Conservation (phyloP, 2,888 invertebrate species). For the Scaptomyza tumidula region DNA sequence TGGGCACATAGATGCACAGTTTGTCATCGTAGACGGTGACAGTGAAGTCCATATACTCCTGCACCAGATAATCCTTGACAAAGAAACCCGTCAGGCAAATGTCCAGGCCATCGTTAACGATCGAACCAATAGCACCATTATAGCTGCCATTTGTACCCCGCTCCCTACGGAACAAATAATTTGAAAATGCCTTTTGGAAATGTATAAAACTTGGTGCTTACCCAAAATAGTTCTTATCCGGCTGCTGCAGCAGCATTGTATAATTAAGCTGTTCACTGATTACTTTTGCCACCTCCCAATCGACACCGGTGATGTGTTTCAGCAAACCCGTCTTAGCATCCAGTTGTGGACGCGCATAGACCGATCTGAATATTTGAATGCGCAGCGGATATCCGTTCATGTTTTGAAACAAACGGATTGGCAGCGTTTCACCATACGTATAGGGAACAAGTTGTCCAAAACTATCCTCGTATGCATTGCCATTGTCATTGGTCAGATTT, state of each 20-base stretch:
- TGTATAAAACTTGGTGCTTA: conserved; percentile 45
- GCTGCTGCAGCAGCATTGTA: conserved; percentile 75
- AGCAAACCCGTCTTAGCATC: conserved; percentile 61
- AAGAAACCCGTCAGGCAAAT: conserved; percentile 84
- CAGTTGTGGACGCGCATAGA: conserved; percentile 75
- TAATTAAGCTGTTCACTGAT: conserved; percentile 80
- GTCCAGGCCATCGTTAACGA: conserved; percentile 81
- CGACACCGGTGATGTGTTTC: conserved; percentile 73
- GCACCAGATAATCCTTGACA: conserved; percentile 84
- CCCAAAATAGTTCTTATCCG: conserved; percentile 82
- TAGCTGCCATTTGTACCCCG: conserved; percentile 80
- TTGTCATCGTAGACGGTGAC: conserved; percentile 83
- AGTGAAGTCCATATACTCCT: conserved; percentile 82
- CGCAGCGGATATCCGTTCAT: conserved; percentile 83
- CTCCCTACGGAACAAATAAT: conserved; percentile 66
- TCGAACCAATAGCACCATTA: conserved; percentile 83
- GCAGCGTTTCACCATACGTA: conserved; percentile 49
- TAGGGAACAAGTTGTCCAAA: conserved; percentile 71
- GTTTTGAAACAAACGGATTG: conserved; percentile 71
- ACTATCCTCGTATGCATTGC: conserved; percentile 15
- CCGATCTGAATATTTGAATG: conserved; percentile 83
- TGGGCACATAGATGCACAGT: conserved; percentile 84
- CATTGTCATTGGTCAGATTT: conserved; percentile 15
- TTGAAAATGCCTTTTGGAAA: too few relatives aligned
- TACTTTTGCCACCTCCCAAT: conserved; percentile 76